phyloP scores from a whole-genome alignment of 2,888 invertebrate genomes.

The Psylliodes chrysocephalus region DNA sequence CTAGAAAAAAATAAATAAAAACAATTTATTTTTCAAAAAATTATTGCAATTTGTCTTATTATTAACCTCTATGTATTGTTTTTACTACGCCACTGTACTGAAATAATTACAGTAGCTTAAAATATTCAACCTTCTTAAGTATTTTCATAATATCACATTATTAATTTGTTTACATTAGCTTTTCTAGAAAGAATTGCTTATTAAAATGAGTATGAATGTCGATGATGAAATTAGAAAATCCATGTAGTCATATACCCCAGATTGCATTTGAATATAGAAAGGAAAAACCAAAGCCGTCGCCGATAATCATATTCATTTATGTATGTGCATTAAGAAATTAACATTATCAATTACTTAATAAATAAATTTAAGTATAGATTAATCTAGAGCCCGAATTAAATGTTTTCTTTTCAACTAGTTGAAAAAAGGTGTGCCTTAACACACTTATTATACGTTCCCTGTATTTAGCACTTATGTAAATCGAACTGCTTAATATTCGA shows the following conservation, averaged over 20 bases:
- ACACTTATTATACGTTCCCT: slow-evolving; percentile 29
- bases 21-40: too few relatives aligned
- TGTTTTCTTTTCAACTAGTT: not conserved
- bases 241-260: slow-evolving; percentile 30
- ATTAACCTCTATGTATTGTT: too few relatives aligned
- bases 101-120: not conserved
- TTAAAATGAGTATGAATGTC: slow-evolving; percentile 34
- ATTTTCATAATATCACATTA: slow-evolving; percentile 35
- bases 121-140: slow-evolving; percentile 2
- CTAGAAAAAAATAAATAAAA: too few relatives aligned
- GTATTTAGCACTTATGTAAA: slow-evolving; percentile 45
- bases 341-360: slow-evolving; percentile 21
- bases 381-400: slow-evolving; percentile 12
- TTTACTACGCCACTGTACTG: not conserved
- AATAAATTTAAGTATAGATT: slow-evolving; percentile 23
- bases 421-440: slow-evolving; percentile 36
- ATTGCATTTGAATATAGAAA: slow-evolving; percentile 25
- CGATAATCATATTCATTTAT: not conserved
- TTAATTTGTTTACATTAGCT: slow-evolving; percentile 43
- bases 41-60: too few relatives aligned
- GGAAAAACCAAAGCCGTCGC: slow-evolving; percentile 22
- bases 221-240: slow-evolving; percentile 49
- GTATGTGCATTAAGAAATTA: slow-evolving; percentile 13
- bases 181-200: slow-evolving; percentile 39
- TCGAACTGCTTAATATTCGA: slow-evolving; percentile 34